These are phyloP conservation scores for Dasyprocta punctata DNA, from an alignment of 2,113 vertebrate genomes.

Conservation along the genomic window DNA sequence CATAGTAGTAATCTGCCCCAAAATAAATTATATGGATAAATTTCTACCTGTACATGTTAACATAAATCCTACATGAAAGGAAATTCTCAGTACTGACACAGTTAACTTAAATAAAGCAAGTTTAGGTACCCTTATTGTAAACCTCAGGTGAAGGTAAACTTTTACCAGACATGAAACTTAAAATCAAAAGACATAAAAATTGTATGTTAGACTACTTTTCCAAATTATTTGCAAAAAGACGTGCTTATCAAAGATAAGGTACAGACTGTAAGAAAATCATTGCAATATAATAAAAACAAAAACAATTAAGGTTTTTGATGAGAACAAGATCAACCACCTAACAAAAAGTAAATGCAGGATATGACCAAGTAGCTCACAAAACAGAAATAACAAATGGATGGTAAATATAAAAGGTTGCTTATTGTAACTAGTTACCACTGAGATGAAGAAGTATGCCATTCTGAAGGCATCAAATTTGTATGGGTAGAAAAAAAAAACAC, in stretches of 20 bases:
- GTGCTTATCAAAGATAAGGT: not conserved
- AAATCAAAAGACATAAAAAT: not conserved
- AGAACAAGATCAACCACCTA: not conserved
- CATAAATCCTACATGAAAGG: not conserved
- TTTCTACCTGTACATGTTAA: not conserved
- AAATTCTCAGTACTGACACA: not conserved
- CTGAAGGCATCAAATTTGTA: not conserved
- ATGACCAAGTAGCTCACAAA: not conserved
- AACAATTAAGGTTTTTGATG: constrained; percentile 26
- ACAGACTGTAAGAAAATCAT: not conserved
- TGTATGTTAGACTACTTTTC: not conserved
- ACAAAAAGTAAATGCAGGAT: not conserved
- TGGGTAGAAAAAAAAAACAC: not conserved
- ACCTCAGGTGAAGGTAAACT: not conserved
- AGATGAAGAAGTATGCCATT: not conserved
- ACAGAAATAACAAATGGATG: not conserved
- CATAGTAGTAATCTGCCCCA: not conserved
- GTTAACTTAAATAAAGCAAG: not conserved
- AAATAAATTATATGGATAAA: not conserved
- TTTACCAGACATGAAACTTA: not conserved
- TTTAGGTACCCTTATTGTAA: not conserved
- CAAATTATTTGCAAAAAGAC: not conserved
- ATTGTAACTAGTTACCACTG: not conserved
- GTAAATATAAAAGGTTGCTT: not conserved
- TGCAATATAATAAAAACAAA: not conserved